A percentile compares a stretch with the other conserved stretches of the same genome.
phyloP scores from a whole-genome alignment of 2,797 vertebrate species.

The Zalophus californianus region DNA sequence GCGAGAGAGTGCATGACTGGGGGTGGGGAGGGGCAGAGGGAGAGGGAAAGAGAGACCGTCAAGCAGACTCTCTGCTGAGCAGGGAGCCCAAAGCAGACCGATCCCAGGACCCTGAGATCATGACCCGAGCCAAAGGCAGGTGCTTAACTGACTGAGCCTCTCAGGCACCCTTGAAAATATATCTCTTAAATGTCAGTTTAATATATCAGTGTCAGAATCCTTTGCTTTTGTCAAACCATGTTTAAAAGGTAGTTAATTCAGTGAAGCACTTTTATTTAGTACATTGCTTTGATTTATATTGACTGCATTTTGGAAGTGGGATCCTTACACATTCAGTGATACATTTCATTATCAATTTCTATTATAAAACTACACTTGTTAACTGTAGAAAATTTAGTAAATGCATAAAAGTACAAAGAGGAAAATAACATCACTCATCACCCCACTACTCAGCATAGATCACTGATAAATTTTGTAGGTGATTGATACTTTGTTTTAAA shows the following conservation, averaged over 20 bases:
- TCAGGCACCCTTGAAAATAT: background rate
- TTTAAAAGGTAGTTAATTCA: constrained; percentile 24
- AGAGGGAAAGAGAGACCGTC: too few relatives aligned
- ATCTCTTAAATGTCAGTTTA: background rate
- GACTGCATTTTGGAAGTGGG: background rate
- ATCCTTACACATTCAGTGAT: background rate
- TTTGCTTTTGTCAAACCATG: background rate
- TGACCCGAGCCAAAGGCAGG: background rate
- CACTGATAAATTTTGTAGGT: background rate
- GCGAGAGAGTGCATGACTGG: too few relatives aligned
- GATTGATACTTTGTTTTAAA: background rate
- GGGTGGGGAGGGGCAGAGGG: too few relatives aligned
- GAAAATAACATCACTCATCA: background rate
- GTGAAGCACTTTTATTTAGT: constrained; percentile 15
- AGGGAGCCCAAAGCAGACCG: background rate
- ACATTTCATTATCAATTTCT: background rate
- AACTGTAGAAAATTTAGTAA: constrained; percentile 17
- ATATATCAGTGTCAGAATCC: background rate
- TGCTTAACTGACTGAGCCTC: background rate
- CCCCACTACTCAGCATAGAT: background rate
- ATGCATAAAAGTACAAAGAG: background rate
- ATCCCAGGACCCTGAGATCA: background rate
- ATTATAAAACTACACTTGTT: background rate
- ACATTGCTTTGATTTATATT: background rate
- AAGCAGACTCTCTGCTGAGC: background rate